Conservation (phyloP, 92 coral and sea anemone species). For the Zoanthus gigantus region DNA sequence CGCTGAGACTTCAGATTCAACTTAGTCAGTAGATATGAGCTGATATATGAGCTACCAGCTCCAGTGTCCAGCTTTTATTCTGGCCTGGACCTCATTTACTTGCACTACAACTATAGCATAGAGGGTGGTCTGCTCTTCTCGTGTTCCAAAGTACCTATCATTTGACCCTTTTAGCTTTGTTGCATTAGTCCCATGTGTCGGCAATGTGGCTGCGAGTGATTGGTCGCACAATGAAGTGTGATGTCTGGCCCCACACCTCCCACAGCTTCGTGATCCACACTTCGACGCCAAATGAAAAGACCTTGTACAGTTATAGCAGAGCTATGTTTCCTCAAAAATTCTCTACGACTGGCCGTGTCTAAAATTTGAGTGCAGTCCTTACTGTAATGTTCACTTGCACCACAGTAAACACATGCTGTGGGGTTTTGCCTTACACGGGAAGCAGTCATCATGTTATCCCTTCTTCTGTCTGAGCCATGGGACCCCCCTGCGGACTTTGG, state of each 20-base stretch:
- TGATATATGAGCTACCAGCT: constrained; percentile 69
- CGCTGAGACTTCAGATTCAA: constrained; percentile 43
- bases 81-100: constrained; percentile 60
- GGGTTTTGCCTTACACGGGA: neutral
- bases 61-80: constrained; percentile 66
- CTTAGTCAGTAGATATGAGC: constrained; percentile 47
- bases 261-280: constrained; percentile 65
- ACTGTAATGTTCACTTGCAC: constrained; percentile 12
- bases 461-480: constrained; percentile 23
- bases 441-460: constrained; percentile 32
- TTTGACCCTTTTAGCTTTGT: neutral
- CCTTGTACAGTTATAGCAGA: constrained; percentile 69
- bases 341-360: constrained; percentile 41
- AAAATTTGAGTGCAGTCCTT: constrained; percentile 44
- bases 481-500: neutral
- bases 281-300: constrained; percentile 60
- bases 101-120: constrained; percentile 50
- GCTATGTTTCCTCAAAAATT: neutral
- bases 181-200: neutral
- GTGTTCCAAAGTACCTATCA: neutral
- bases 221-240: constrained; percentile 66
- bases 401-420: constrained; percentile 61
- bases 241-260: constrained; percentile 61
- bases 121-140: constrained; percentile 5
- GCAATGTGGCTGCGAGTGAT: constrained; percentile 1